These are phyloP conservation scores for Cistogaster globosa DNA, from an alignment of 2,888 invertebrate genomes.

Conservation along the genomic window DNA sequence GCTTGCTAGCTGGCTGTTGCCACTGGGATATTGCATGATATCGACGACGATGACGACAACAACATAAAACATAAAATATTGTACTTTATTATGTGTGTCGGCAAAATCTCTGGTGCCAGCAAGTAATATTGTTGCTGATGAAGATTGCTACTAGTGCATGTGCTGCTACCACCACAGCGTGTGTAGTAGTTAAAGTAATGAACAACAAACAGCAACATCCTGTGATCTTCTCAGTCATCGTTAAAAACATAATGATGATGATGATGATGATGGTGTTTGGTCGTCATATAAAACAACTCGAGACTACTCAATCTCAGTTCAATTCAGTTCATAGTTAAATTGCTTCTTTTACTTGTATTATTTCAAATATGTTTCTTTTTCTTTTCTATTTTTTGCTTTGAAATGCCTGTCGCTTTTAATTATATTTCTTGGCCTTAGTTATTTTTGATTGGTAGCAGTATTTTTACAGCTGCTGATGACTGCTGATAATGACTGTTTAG, in stretches of 20 bases:
- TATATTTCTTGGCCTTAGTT: background rate
- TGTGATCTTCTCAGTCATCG: slow-evolving; percentile 21
- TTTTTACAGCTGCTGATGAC: background rate
- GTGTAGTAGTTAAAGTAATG: slow-evolving; percentile 4
- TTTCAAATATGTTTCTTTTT: slow-evolving; percentile 2
- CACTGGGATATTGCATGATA: slow-evolving; percentile 49
- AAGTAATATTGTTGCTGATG: slow-evolving; percentile 39
- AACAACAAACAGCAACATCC: slow-evolving; percentile 46
- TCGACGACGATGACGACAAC: slow-evolving; percentile 6
- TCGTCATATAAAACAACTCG: slow-evolving; percentile 70
- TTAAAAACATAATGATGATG: slow-evolving; percentile 7
- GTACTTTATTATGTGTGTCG: slow-evolving; percentile 65
- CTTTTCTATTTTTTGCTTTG: background rate
- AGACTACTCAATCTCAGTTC: slow-evolving; percentile 26
- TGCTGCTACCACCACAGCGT: background rate
- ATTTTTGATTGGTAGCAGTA: background rate
- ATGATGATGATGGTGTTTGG: slow-evolving; percentile 16
- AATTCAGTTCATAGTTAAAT: slow-evolving; percentile 48
- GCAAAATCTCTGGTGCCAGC: slow-evolving; percentile 58
- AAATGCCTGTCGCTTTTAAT: background rate
- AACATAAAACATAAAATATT: slow-evolving; percentile 38
- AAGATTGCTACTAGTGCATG: slow-evolving; percentile 17
- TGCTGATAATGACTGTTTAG: slow-evolving; percentile 17
- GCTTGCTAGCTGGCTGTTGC: slow-evolving; percentile 30
- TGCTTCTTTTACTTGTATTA: slow-evolving; percentile 42